Percentiles rank a stretch among this genome's conserved stretches.
Evolutionary conservation across 2,888 invertebrate genomes (phyloP).

Genomic region (Augochlorella aurata): DNA sequence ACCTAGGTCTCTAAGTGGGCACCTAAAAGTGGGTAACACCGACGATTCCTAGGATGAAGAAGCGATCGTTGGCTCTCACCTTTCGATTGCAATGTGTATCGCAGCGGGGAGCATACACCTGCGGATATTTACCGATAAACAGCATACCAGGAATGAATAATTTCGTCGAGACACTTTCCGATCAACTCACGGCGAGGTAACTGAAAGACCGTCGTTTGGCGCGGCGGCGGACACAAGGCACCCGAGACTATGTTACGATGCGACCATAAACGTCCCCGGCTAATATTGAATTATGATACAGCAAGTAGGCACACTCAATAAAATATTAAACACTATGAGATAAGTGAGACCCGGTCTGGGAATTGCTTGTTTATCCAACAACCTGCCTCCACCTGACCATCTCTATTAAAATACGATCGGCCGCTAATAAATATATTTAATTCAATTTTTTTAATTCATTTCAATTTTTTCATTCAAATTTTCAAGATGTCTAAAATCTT

Average conservation of each 20-base stretch:
- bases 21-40: no score
- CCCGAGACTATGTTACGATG: slow-evolving; percentile 49
- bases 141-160: slow-evolving; percentile 25
- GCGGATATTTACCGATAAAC: slow-evolving; percentile 20
- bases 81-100: not conserved
- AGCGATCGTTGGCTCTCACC: no score
- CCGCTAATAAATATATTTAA: slow-evolving; percentile 4
- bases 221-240: slow-evolving; percentile 27
- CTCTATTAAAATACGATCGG: not conserved
- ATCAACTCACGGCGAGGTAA: slow-evolving; percentile 19
- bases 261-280: slow-evolving; percentile 51
- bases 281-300: slow-evolving; percentile 58
- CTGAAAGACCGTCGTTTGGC: slow-evolving; percentile 19
- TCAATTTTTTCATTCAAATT: not conserved
- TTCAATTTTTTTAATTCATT: no score
- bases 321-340: slow-evolving; percentile 53
- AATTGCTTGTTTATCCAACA: slow-evolving; percentile 24
- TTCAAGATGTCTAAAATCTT: not conserved
- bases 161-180: slow-evolving; percentile 21
- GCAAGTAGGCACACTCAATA: slow-evolving; percentile 44
- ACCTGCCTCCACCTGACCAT: slow-evolving; percentile 17
- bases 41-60: no score
- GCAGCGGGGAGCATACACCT: not conserved
- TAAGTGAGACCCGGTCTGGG: slow-evolving; percentile 25
- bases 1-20: no score